Conservation (phyloP, 2,888 invertebrate species). For the Argyra leucocephala region DNA sequence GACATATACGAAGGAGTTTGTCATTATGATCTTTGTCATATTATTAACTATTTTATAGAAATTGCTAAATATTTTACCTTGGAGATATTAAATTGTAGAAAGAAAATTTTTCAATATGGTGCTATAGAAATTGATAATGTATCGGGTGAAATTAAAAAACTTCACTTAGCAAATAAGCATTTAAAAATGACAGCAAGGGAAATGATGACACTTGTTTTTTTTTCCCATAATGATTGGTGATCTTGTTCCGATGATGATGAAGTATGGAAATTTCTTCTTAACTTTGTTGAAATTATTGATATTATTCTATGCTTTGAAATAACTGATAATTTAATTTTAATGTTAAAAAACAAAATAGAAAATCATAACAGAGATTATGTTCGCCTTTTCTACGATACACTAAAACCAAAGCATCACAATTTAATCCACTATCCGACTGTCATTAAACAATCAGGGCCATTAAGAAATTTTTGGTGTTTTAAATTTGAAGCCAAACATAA, state of each 20-base stretch:
- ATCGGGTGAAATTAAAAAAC: slow-evolving; percentile 21
- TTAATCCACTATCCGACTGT: slow-evolving; percentile 26
- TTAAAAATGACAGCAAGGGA: slow-evolving; percentile 27
- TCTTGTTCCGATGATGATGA: slow-evolving; percentile 26
- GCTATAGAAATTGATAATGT: slow-evolving; percentile 25
- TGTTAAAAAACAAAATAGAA: slow-evolving; percentile 18
- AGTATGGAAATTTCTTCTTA: slow-evolving; percentile 26
- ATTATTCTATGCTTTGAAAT: slow-evolving; percentile 21
- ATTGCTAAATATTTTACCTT: slow-evolving; percentile 24
- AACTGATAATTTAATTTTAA: slow-evolving; percentile 16
- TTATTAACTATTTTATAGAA: slow-evolving; percentile 22
- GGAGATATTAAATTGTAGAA: slow-evolving; percentile 25
- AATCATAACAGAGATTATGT: slow-evolving; percentile 20
- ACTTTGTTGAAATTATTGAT: slow-evolving; percentile 27
- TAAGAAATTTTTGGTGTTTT: slow-evolving; percentile 25
- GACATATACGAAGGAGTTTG: slow-evolving; percentile 27
- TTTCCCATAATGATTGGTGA: slow-evolving; percentile 28
- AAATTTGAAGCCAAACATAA: slow-evolving; percentile 27
- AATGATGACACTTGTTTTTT: slow-evolving; percentile 27
- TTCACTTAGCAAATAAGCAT: slow-evolving; percentile 18
- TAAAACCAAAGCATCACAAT: slow-evolving; percentile 28
- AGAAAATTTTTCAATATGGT: slow-evolving; percentile 27
- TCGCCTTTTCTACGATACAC: slow-evolving; percentile 23
- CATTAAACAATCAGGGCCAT: slow-evolving; percentile 24
- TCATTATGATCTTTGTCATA: slow-evolving; percentile 24